These are phyloP conservation scores for Notolepis coatsorum DNA, from an alignment of 2,797 vertebrate species.

Conservation along the genomic window DNA sequence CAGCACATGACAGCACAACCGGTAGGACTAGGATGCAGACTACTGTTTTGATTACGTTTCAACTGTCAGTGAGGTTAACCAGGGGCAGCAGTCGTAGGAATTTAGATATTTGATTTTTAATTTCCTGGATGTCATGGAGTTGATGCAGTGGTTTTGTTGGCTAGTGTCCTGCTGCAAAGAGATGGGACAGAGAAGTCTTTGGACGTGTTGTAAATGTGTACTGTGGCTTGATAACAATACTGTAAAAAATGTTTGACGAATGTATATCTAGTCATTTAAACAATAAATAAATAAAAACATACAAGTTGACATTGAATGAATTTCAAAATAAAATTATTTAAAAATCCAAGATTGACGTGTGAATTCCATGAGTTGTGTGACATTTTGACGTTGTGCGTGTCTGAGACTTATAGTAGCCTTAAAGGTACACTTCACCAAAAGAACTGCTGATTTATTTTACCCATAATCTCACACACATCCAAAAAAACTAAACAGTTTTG, in stretches of 20 bases:
- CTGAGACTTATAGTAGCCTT: too few species aligned
- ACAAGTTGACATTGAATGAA: constrained; percentile 74
- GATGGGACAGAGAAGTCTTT: constrained; percentile 45
- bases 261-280: constrained; percentile 80
- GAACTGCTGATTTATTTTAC: too few species aligned
- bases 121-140: constrained; percentile 48
- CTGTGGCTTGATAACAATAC: constrained; percentile 75
- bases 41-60: constrained; percentile 34
- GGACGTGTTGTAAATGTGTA: constrained; percentile 70
- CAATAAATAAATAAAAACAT: too few species aligned
- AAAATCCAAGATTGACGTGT: constrained; percentile 37
- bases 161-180: constrained; percentile 56
- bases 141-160: constrained; percentile 60
- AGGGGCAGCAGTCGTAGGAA: constrained; percentile 62
- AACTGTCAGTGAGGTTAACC: constrained; percentile 34
- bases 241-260: constrained; percentile 83
- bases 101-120: constrained; percentile 40
- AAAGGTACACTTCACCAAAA: too few species aligned
- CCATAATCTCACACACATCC: too few species aligned
- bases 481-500: too few species aligned
- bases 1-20: constrained; percentile 42
- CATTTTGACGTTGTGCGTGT: too few species aligned
- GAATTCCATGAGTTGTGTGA: too few species aligned
- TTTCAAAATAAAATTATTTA: constrained; percentile 79
- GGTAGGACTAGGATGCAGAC: constrained; percentile 34